Evolutionary conservation across 2,113 vertebrate genomes (phyloP).

Genomic region (Balaenoptera acutorostrata): DNA sequence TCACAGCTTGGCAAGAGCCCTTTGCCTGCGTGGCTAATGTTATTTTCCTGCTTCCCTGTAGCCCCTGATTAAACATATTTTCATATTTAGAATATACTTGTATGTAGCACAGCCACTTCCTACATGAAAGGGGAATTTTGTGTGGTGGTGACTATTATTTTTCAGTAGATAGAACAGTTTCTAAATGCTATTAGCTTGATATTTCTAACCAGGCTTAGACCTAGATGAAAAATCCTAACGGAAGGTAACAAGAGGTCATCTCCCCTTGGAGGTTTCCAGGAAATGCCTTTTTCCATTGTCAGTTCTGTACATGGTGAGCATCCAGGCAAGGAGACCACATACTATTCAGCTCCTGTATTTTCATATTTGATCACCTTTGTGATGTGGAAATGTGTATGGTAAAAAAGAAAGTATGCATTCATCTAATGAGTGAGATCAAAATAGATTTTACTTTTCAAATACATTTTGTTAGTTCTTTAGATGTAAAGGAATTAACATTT

Average conservation of each 20-base stretch:
- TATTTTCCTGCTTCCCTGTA: background rate
- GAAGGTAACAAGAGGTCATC: background rate
- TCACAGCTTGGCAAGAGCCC: background rate
- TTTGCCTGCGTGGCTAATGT: background rate
- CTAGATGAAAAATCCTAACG: background rate
- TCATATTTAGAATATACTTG: constrained; percentile 33
- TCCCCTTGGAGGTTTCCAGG: background rate
- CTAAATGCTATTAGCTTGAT: background rate
- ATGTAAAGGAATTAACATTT: background rate
- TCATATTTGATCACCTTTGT: background rate
- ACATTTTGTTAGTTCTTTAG: background rate
- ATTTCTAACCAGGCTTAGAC: background rate
- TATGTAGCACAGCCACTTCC: background rate
- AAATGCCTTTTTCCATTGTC: background rate
- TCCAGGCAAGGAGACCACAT: background rate
- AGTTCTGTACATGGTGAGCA: background rate
- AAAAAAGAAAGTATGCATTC: background rate
- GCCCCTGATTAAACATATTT: constrained; percentile 21
- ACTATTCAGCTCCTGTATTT: background rate
- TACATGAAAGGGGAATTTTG: background rate
- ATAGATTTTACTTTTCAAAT: background rate
- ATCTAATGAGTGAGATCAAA: background rate
- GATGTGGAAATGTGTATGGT: background rate
- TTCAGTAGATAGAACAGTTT: background rate
- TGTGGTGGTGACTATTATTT: background rate